phyloP scores from a whole-genome alignment of 2,113 vertebrate species.

The Erinaceus europaeus region DNA sequence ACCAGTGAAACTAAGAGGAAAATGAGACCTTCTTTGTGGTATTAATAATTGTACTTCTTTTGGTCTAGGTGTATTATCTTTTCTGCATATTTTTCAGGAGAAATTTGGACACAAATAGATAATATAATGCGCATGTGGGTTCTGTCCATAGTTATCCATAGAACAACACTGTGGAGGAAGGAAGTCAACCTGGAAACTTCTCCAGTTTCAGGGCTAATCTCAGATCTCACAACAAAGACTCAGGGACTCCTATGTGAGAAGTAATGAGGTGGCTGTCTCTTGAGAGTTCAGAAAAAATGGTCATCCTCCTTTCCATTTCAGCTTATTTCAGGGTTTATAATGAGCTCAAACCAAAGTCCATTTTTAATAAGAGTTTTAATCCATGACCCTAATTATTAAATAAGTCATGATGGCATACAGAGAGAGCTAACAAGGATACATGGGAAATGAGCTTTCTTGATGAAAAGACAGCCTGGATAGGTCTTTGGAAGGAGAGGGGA shows the following conservation, averaged over 20 bases:
- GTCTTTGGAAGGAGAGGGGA: not conserved
- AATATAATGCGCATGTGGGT: not conserved
- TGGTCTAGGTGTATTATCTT: not conserved
- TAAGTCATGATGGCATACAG: not conserved
- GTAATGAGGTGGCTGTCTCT: not conserved
- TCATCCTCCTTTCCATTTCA: not conserved
- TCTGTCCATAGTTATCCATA: not conserved
- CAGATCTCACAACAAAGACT: not conserved
- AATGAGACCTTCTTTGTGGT: not conserved
- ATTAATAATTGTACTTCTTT: not conserved
- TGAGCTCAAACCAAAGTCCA: not conserved
- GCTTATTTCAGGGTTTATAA: not conserved
- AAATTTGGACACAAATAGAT: not conserved
- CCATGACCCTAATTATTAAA: not conserved
- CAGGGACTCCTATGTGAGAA: not conserved
- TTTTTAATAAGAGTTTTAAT: conserved; percentile 4
- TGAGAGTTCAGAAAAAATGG: not conserved
- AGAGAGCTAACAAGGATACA: not conserved
- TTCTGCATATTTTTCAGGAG: not conserved
- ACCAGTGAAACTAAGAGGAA: not conserved
- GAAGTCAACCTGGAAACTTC: not conserved
- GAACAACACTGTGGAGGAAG: not conserved
- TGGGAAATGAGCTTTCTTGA: not conserved
- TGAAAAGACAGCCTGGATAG: not conserved
- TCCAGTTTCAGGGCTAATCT: not conserved